phyloP scores from a whole-genome alignment of 2,113 vertebrate species.

The Halichoeres trimaculatus region DNA sequence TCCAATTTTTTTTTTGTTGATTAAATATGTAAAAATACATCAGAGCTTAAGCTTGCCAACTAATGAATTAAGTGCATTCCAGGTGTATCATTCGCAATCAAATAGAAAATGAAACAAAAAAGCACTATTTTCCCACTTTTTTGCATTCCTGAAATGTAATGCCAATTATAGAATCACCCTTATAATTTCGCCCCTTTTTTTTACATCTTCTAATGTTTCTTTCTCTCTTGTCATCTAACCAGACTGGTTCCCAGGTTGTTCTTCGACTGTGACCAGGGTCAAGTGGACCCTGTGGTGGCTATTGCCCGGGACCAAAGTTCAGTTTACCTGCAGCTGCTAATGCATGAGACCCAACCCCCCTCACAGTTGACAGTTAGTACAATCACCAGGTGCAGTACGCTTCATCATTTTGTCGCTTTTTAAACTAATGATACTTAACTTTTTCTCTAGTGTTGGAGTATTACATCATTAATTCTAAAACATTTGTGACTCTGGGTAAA shows the following conservation, averaged over 20 bases:
- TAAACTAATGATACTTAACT: not conserved
- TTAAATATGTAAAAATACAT: too few relatives aligned
- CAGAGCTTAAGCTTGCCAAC: too few relatives aligned
- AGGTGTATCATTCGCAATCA: too few relatives aligned
- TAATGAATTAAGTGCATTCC: too few relatives aligned
- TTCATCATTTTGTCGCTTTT: not conserved
- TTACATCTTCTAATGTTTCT: not conserved
- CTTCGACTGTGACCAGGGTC: conserved; percentile 94
- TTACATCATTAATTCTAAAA: too few relatives aligned
- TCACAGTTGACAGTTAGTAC: conserved; percentile 96
- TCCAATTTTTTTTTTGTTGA: too few relatives aligned
- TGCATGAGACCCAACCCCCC: conserved; percentile 94
- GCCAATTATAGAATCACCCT: too few relatives aligned
- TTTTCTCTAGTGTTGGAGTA: not conserved
- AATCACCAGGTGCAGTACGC: conserved; percentile 88
- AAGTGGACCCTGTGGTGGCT: conserved; percentile 94
- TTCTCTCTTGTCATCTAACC: not conserved
- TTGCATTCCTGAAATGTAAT: too few relatives aligned
- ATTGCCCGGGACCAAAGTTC: conserved; percentile 94
- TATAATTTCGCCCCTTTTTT: not conserved
- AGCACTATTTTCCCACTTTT: too few relatives aligned
- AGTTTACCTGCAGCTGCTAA: conserved; percentile 93
- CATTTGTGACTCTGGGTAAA: too few relatives aligned
- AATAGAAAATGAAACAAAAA: too few relatives aligned
- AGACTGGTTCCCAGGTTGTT: conserved; percentile 95